phyloP scores from a whole-genome alignment of 2,113 vertebrate genomes.

The Apteryx mantelli region DNA sequence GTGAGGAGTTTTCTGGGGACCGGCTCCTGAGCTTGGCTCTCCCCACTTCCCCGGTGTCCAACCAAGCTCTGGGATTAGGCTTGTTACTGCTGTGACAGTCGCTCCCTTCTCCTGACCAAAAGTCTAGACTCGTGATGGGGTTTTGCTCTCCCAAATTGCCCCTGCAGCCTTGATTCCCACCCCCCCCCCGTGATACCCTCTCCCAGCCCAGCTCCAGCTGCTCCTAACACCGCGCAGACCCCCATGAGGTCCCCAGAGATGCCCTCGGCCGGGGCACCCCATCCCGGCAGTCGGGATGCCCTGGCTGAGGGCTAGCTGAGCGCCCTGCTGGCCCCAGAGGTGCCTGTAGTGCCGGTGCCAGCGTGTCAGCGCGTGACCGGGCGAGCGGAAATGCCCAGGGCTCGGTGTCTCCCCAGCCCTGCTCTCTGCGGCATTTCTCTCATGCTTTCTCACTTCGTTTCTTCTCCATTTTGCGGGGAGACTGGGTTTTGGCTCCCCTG shows the following conservation, averaged over 20 bases:
- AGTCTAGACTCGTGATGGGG: neutral
- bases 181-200: neutral
- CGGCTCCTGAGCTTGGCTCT: no score
- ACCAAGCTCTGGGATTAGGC: fast-evolving
- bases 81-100: neutral
- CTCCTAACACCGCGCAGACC: fast-evolving
- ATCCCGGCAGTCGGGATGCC: no score
- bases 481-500: neutral
- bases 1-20: neutral
- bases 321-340: neutral
- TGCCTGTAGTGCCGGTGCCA: no score
- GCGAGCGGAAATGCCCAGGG: no score
- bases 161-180: neutral
- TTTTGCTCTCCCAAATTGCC: no score
- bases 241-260: fast-evolving
- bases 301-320: neutral
- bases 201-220: neutral
- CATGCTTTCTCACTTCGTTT: neutral
- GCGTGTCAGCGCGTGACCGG: no score
- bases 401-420: neutral
- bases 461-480: neutral
- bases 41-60: neutral
- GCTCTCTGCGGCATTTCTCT: no score
- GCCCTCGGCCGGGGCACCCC: no score
- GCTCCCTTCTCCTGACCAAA: neutral